Conservation (phyloP, 2,888 invertebrate genomes). For the Iphiclides podalirius region DNA sequence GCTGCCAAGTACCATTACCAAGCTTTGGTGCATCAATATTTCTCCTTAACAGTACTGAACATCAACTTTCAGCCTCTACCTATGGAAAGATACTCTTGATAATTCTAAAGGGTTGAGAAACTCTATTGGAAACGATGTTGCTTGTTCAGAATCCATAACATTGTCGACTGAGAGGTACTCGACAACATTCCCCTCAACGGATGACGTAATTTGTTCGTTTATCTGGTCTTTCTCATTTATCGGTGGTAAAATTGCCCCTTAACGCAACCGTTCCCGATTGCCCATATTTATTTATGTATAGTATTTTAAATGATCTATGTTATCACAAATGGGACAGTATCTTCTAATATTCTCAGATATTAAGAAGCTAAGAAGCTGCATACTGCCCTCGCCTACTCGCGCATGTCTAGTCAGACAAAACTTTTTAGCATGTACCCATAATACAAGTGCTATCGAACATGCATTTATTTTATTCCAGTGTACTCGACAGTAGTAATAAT, state of each 20-base stretch:
- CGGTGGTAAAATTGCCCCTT: conserved; percentile 33
- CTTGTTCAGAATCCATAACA: background rate
- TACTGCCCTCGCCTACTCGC: no score
- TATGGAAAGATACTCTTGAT: conserved; percentile 33
- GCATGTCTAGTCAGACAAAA: no score
- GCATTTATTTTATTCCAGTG: no score
- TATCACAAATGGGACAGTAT: no score
- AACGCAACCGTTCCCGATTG: conserved; percentile 31
- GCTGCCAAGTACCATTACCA: conserved; percentile 1
- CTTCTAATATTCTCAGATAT: no score
- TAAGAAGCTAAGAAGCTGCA: no score
- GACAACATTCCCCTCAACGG: conserved; percentile 16
- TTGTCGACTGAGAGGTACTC: conserved; percentile 19
- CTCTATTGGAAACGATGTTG: conserved; percentile 25
- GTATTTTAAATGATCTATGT: no score
- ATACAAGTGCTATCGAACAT: no score
- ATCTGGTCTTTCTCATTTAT: conserved; percentile 27
- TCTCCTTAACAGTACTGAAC: conserved; percentile 34
- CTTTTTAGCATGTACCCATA: no score
- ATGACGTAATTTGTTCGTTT: conserved; percentile 27
- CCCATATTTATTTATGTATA: no score
- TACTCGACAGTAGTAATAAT: no score
- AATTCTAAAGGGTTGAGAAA: conserved; percentile 33
- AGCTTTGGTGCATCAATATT: conserved; percentile 34
- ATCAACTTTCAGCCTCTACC: conserved; percentile 33